Conservation (phyloP, 2,113 vertebrate genomes). For the Nanorana parkeri region DNA sequence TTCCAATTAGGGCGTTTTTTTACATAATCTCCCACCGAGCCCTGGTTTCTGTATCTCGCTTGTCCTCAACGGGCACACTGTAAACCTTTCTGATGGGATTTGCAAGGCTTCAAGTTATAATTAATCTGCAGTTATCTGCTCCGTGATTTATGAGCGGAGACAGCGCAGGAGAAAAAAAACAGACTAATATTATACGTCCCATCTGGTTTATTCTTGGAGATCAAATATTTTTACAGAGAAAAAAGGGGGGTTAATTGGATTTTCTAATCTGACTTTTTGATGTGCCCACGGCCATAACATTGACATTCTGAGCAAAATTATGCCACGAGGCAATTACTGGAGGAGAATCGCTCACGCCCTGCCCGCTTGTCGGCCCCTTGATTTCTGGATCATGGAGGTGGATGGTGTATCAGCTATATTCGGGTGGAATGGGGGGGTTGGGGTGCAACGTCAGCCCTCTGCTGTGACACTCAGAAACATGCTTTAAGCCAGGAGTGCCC, state of each 20-base stretch:
- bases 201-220: conserved; percentile 62
- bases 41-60: conserved; percentile 62
- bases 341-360: conserved; percentile 16
- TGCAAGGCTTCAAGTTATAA: conserved; percentile 65
- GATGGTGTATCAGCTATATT: background rate
- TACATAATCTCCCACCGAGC: conserved; percentile 46
- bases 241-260: conserved; percentile 54
- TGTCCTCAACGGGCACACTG: conserved; percentile 58
- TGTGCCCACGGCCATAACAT: conserved; percentile 54
- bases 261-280: conserved; percentile 57
- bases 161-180: conserved; percentile 53
- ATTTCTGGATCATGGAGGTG: background rate
- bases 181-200: conserved; percentile 54
- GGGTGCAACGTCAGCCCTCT: background rate
- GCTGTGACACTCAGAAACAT: too few species aligned
- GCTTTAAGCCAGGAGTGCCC: too few species aligned
- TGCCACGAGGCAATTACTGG: conserved; percentile 43
- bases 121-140: conserved; percentile 67
- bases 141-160: conserved; percentile 61
- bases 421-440: too few species aligned
- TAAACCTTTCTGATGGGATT: conserved; percentile 64
- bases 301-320: conserved; percentile 55
- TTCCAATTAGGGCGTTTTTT: conserved; percentile 52
- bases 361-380: background rate
- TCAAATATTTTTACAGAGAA: conserved; percentile 55